Percentiles rank a stretch among this genome's conserved stretches.
phyloP scores from a whole-genome alignment of 2,888 invertebrate species.

The Polyploca ridens region DNA sequence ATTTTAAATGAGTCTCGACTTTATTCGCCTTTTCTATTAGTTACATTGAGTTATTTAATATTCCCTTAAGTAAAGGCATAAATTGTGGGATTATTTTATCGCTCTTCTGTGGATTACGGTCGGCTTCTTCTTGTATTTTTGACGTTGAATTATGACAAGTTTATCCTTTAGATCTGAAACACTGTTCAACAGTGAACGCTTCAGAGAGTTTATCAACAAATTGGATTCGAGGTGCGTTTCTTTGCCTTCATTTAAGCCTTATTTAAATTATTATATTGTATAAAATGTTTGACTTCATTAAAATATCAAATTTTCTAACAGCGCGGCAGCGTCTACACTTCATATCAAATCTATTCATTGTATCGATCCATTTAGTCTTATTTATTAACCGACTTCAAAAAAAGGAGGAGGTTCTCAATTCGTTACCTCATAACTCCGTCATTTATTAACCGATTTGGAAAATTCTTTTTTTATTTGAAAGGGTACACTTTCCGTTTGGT shows the following conservation, averaged over 20 bases:
- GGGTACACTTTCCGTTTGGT: no score
- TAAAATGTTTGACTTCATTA: no score
- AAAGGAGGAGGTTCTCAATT: no score
- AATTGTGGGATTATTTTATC: slow-evolving; percentile 7
- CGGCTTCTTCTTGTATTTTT: slow-evolving; percentile 13
- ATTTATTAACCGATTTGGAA: no score
- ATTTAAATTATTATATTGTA: neutral
- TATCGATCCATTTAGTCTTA: no score
- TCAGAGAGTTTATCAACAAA: neutral
- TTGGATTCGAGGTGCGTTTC: neutral
- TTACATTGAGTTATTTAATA: slow-evolving; percentile 9
- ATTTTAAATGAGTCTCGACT: slow-evolving; percentile 7
- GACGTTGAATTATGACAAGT: slow-evolving; percentile 31
- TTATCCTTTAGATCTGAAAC: slow-evolving; percentile 23
- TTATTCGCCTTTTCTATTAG: slow-evolving; percentile 11
- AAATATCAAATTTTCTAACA: no score
- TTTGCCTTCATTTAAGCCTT: neutral
- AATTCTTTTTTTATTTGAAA: no score
- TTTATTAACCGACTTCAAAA: no score
- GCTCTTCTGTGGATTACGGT: slow-evolving; percentile 12
- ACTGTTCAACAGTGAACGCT: neutral
- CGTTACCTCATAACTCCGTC: no score
- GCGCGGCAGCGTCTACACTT: no score
- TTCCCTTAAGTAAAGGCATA: slow-evolving; percentile 6
- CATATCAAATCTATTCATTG: no score